Conservation (phyloP, 2,797 vertebrate species). For the Gambelia wislizenii region DNA sequence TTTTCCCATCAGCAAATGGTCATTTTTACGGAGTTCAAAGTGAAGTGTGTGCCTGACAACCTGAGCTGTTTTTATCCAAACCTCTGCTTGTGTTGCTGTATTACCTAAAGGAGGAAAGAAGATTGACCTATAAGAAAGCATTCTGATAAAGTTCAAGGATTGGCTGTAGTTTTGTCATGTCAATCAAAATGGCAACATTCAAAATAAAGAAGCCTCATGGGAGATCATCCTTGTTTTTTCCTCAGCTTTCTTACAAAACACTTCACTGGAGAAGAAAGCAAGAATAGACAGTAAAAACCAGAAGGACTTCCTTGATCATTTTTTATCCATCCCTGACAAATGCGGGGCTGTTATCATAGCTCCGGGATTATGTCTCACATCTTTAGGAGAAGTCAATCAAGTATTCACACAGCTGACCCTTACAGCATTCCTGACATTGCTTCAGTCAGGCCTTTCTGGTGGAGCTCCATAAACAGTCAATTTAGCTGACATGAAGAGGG, state of each 20-base stretch:
- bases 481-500: conserved; percentile 52
- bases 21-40: background rate
- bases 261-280: conserved; percentile 3
- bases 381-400: conserved; percentile 52
- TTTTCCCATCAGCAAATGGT: background rate
- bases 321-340: conserved; percentile 47
- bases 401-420: conserved; percentile 48
- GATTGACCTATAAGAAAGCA: background rate
- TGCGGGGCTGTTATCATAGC: conserved; percentile 35
- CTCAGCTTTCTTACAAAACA: background rate
- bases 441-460: conserved; percentile 49
- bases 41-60: background rate
- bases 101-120: background rate
- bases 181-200: conserved; percentile 10
- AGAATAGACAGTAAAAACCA: conserved; percentile 19
- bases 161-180: background rate
- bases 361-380: conserved; percentile 46
- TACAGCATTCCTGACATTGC: conserved; percentile 63
- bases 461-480: conserved; percentile 62
- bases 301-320: conserved; percentile 36
- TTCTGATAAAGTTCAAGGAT: background rate
- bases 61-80: background rate
- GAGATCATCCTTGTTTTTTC: background rate
- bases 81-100: background rate
- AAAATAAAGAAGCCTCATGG: conserved; percentile 30